Base-by-base conservation (phyloP, 1,140 invertebrate genomes). In the Heterodera carotae region DNA sequence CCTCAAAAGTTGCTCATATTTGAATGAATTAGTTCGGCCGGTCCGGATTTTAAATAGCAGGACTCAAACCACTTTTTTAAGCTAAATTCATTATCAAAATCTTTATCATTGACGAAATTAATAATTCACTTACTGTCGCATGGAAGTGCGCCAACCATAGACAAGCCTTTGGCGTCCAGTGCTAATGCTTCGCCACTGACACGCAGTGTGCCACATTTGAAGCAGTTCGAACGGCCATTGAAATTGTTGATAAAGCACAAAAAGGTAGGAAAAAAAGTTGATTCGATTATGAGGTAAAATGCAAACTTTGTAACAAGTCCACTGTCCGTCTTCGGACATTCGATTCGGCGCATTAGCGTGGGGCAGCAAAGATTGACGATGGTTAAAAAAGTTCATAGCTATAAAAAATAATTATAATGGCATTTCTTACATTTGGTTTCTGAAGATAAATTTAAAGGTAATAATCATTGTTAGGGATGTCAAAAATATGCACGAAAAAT, bases 221-320 rank as follows among this genome's bases (percentile, higher is more conserved):
- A 66, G 62, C 62, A 66, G 33, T 29, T 66, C 27, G 29, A 18
- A 29, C 62, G 62, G 33, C 29, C 62, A 29, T 66, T 66, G 62
- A 31, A 66, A 66, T 66, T 66, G 62, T 66, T 66, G 62, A 66
- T 66, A 66, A 29, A 29, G 33, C 62, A 66, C 62, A 29, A 29
- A 56, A 56, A 56, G 6, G 12, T 1, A 15, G 22, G 18, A 53
- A 53, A 53, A 53, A 8, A 1, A 53, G 4, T 1, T 39, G 36
- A 39, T 4, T 39, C 36, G 4, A 8, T 43, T 43, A 8, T 53
- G 0, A 18, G 48, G 48, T 15, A 53, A 15, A 56, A 0, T 56
- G 48, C 22, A 22, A 56, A 56, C 48, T 18, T 56, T 56, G 18
- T 56, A 56, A 56, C 48, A 56, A 56, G 48, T 56, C 48, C 48